phyloP scores from a whole-genome alignment of 2,797 vertebrate species.

The Sebastes matsubarae region DNA sequence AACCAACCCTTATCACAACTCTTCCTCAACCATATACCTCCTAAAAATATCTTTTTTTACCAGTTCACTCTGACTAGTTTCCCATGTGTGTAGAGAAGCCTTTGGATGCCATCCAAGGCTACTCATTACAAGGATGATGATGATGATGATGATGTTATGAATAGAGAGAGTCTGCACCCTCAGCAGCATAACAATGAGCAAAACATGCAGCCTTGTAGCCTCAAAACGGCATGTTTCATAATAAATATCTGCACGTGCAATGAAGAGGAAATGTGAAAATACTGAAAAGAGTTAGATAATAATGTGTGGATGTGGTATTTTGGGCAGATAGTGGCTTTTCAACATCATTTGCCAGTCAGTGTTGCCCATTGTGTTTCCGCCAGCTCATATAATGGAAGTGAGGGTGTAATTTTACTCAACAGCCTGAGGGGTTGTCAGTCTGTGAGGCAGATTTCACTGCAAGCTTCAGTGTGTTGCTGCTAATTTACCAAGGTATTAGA shows the following conservation, averaged over 20 bases:
- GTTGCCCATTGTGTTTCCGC: background rate
- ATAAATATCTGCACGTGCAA: background rate
- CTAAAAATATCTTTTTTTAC: background rate
- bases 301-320: background rate
- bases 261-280: background rate
- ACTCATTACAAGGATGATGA: constrained; percentile 19
- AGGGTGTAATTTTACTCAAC: background rate
- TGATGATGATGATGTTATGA: constrained; percentile 6
- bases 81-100: background rate
- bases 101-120: constrained; percentile 27
- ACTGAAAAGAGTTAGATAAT: background rate
- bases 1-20: too few relatives aligned
- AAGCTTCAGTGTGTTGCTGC: background rate
- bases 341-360: background rate
- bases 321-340: background rate
- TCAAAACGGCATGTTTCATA: background rate
- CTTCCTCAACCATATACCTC: too few relatives aligned
- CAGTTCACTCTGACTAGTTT: background rate
- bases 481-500: background rate
- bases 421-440: background rate
- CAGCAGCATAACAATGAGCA: background rate
- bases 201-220: background rate
- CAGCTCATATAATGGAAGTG: constrained; percentile 5
- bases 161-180: constrained; percentile 4
- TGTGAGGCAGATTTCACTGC: background rate